Evolutionary conservation across 2,888 invertebrate species (phyloP), one percentile per base, ranked within the genome.

Genomic region (Drosophila robusta): DNA sequence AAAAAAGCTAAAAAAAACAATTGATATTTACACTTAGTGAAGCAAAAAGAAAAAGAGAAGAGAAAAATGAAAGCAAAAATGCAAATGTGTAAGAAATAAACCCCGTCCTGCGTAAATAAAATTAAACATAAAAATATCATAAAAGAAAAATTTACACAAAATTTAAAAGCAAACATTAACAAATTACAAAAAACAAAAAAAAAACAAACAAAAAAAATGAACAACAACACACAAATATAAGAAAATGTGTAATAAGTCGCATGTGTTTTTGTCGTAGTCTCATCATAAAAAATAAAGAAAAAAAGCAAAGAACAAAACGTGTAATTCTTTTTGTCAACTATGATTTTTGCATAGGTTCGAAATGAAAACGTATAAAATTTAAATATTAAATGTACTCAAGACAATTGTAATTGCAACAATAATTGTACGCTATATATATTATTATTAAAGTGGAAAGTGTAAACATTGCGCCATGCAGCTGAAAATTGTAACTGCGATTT

Each of bases 401-500:
- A 90, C 90, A 91, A 91, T 91, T 90, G 90, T 91, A 90, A 91
- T 90, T 90, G 91, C 91, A 90, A 90, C 90, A 90, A 91, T 91
- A 90, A 90, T 91, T 90, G 90, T 90, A 90, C 91, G 91, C 91
- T 91, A 90, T 79, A 90, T 87, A 89, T 88, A 86, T 75, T 88
- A 86, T 88, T 86, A 88, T 80, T 71, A 87, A 80, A 56, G 75
- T 80, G 77, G 55, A 80, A 74, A 65, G 49, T 60, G 58, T 58
- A 66, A 62, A 52, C 61, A 65, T 67, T 74, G 72, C 51, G 66
- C 56, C 60, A 76, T 61, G 61, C 50, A 69, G 70, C 50, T 69
- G 61, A 34, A 45, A 46, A 64, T 54, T 63, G 56, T 52, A 44
- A 63, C 34, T 58, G 49, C 54, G 45, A 60, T 54, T 70, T 71